A percentile compares a stretch with the other conserved stretches of the same genome.
phyloP scores from a whole-genome alignment of 2,113 vertebrate species.

The Mobula hypostoma region DNA sequence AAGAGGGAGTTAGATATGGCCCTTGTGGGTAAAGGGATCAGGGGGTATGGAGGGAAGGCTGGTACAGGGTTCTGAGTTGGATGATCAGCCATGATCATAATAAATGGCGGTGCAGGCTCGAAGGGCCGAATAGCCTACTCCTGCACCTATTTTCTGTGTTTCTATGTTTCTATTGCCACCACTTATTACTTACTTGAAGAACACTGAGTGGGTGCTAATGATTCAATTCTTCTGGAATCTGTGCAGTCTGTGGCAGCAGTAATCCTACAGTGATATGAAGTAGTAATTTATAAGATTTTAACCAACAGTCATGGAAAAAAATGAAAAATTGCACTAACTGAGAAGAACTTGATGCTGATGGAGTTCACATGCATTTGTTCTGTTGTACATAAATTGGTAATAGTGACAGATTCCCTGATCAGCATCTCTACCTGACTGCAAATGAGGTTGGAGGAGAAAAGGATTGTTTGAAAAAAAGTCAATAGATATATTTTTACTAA shows the following conservation, averaged over 20 bases:
- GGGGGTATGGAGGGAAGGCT: no score
- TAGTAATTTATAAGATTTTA: background rate
- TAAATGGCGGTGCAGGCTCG: no score
- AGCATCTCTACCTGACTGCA: background rate
- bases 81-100: no score
- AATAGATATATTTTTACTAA: background rate
- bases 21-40: no score
- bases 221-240: background rate
- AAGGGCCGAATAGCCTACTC: no score
- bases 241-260: background rate
- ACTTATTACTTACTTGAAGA: background rate
- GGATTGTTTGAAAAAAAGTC: background rate
- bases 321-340: no score
- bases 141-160: no score
- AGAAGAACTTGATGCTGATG: background rate
- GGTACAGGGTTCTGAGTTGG: no score
- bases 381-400: background rate
- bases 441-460: background rate
- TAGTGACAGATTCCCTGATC: background rate
- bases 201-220: background rate
- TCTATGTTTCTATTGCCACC: background rate
- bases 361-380: background rate
- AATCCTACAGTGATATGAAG: background rate
- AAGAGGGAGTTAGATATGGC: no score
- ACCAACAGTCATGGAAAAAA: background rate